Base-by-base conservation (phyloP, 2,797 vertebrate genomes). In the Meriones psammophilus region DNA sequence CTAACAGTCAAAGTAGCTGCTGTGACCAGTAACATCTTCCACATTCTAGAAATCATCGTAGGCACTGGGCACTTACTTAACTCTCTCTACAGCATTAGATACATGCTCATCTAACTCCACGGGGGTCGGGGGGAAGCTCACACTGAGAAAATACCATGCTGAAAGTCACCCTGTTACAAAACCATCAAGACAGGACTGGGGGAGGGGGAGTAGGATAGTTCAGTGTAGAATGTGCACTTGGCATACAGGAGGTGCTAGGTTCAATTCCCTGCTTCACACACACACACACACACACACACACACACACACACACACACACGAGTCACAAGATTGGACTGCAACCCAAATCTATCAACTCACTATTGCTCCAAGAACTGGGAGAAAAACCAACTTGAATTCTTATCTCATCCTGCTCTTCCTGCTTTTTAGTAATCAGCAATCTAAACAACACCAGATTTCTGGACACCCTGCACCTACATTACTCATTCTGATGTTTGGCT, bases 391-490 rank as follows among this genome's bases (percentile, higher is more conserved):
- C 17, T 78, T 77, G 58, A 26, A 13, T 88, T 86, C 85, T 69
- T 36, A 87, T 1, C 22, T 30, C 50, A 77, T 87, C 26, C 56
- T n/a, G 12, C 24, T 8, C 87, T 8, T 80, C 30, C 50, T 89
- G 74, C 24, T 77, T 84, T 93, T 90, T 80, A 69, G 15, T 79
- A 89, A 76, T 26, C 66, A 94, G 81, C 22, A 9, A 5, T 77
- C 4, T 80, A 89, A 91, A 81, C 24, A 81, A 73, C 22, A 26
- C 39, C 54, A 80, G 26, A 83, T 88, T 93, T 89, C 90, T 83
- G 24, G 28, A 28, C 28, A 93, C 12, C 26, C 13, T 12, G 56
- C 66, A 30, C 8, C 54, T 85, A 36, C 56, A 46, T 84, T 56
- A 84, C 42, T 94, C 46, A 94, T 36, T 92, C 54, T 66, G 36